Percentiles rank a stretch among this genome's conserved stretches.
Evolutionary conservation across 2,113 vertebrate genomes (phyloP).

Genomic region (Dolichallabes microphthalmus): DNA sequence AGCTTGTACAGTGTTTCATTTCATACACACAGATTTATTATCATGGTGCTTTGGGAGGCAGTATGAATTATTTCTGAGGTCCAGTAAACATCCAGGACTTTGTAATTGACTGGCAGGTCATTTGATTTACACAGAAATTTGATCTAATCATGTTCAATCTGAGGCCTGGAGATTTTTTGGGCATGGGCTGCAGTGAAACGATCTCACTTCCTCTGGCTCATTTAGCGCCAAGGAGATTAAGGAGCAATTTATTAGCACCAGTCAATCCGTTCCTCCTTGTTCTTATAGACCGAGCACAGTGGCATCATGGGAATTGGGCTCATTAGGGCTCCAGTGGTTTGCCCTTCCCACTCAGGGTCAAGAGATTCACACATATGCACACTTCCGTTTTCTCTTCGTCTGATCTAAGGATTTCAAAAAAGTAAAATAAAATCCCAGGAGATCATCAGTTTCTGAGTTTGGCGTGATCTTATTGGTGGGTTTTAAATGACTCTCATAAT

Average conservation of each 20-base stretch:
- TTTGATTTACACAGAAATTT: neutral
- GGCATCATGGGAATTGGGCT: slow-evolving; percentile 25
- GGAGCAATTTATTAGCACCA: slow-evolving; percentile 29
- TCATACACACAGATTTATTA: neutral
- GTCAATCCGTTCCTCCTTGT: slow-evolving; percentile 7
- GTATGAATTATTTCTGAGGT: neutral
- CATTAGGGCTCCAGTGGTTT: slow-evolving; percentile 18
- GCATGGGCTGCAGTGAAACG: slow-evolving; percentile 17
- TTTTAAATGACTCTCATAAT: neutral
- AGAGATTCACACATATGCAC: neutral
- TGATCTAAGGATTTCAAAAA: too few species aligned
- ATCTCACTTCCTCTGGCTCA: slow-evolving; percentile 17
- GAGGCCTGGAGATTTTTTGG: neutral
- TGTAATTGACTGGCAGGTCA: neutral
- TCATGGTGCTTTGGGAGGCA: neutral
- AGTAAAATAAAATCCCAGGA: too few species aligned
- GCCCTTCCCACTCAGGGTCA: slow-evolving; percentile 23
- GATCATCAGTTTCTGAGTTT: neutral
- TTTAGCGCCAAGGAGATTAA: slow-evolving; percentile 25
- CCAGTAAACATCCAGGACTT: neutral
- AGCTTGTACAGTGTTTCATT: neutral
- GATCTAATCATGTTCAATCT: slow-evolving; percentile 6
- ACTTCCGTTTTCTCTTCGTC: neutral
- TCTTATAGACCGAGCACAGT: neutral
- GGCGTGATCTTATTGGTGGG: too few species aligned